phyloP scores from a whole-genome alignment of 2,797 vertebrate genomes.

The Malacoraja senta region DNA sequence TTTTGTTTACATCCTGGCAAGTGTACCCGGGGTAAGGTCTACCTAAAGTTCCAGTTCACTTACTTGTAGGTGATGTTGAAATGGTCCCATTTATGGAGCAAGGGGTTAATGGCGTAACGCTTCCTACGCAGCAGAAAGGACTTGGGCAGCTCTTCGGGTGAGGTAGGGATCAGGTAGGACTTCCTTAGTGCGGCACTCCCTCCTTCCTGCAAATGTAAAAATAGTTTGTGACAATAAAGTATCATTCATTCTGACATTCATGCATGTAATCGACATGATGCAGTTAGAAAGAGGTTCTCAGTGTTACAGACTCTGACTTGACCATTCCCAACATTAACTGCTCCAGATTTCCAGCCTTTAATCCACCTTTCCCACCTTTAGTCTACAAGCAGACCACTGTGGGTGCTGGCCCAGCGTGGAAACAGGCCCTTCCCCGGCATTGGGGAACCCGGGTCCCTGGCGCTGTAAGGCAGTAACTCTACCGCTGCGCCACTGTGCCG shows the following conservation, averaged over 20 bases:
- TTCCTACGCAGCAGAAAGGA: conserved; percentile 47
- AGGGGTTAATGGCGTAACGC: conserved; percentile 67
- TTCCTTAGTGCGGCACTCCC: conserved; percentile 19
- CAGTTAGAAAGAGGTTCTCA: too few relatives aligned
- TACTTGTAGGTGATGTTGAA: conserved; percentile 70
- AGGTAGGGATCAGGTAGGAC: not conserved
- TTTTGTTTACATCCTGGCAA: not conserved
- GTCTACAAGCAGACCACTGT: too few relatives aligned
- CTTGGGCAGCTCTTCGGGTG: not conserved
- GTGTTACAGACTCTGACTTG: not conserved
- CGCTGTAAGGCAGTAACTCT: too few relatives aligned
- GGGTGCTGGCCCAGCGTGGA: too few relatives aligned
- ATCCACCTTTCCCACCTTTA: too few relatives aligned
- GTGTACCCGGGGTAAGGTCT: not conserved
- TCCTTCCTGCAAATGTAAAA: conserved; percentile 35
- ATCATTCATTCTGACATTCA: too few relatives aligned
- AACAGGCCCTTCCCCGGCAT: too few relatives aligned
- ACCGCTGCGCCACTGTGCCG: too few relatives aligned
- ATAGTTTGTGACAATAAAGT: too few relatives aligned
- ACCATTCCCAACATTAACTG: not conserved
- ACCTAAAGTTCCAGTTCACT: conserved; percentile 40
- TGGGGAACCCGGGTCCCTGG: too few relatives aligned
- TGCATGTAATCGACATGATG: not conserved
- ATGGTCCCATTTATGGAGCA: conserved; percentile 70
- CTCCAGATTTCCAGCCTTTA: not conserved